A percentile compares a stretch with the other conserved stretches of the same genome.
Evolutionary conservation across 2,888 invertebrate genomes (phyloP).

Genomic region (Xestobium rufovillosum): DNA sequence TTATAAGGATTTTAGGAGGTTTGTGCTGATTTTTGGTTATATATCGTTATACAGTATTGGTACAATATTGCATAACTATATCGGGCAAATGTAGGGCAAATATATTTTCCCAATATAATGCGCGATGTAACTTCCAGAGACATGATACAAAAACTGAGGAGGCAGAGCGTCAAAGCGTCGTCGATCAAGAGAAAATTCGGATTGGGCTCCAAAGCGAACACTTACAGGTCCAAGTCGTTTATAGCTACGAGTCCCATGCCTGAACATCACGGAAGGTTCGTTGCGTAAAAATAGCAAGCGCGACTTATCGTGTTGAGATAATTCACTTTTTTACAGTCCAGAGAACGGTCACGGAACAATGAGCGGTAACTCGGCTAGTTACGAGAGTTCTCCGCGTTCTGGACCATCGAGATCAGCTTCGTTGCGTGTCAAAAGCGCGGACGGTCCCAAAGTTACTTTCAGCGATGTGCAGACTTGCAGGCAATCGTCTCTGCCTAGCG

Average conservation of each 20-base stretch:
- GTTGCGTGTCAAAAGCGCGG: slow-evolving; percentile 48
- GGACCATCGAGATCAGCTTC: slow-evolving; percentile 68
- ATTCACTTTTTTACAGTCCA: no score
- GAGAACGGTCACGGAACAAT: slow-evolving; percentile 48
- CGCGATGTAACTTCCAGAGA: no score
- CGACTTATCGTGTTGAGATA: no score
- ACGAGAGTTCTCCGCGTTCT: slow-evolving; percentile 66
- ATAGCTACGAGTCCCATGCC: slow-evolving; percentile 62
- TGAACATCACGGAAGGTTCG: slow-evolving; percentile 45
- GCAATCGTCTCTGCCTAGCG: slow-evolving; percentile 74
- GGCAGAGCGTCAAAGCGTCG: slow-evolving; percentile 74
- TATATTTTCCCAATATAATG: no score
- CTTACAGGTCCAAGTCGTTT: slow-evolving; percentile 70
- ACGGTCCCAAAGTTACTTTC: slow-evolving; percentile 53
- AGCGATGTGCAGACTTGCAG: slow-evolving; percentile 54
- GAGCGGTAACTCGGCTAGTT: slow-evolving; percentile 54
- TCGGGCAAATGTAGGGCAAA: no score
- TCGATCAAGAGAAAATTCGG: slow-evolving; percentile 75
- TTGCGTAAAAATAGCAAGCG: slow-evolving; percentile 6
- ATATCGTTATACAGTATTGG: no score
- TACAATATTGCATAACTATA: no score
- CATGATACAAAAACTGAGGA: slow-evolving; percentile 82
- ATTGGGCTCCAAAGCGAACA: slow-evolving; percentile 51
- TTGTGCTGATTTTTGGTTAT: slow-evolving; percentile 14
- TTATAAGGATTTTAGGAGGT: slow-evolving; percentile 86